Evolutionary conservation across 2,888 invertebrate species (phyloP).

Genomic region (Adela reaumurella): DNA sequence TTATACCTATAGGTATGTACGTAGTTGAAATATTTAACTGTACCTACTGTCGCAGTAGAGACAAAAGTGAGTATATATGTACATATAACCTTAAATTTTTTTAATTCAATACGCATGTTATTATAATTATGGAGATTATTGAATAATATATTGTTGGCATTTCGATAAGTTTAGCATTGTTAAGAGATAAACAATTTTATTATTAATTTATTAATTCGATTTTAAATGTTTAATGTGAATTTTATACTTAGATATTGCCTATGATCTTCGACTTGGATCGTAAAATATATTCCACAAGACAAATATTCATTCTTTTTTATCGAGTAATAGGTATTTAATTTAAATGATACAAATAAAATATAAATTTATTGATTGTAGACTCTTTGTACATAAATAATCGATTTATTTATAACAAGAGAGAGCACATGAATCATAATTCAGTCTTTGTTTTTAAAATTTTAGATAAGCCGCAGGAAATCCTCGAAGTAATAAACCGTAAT

Average conservation of each 20-base stretch:
- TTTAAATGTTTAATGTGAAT: neutral
- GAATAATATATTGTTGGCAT: slow-evolving; percentile 6
- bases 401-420: no score
- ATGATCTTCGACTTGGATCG: neutral
- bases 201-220: slow-evolving; percentile 8
- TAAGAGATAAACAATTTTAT: slow-evolving; percentile 2
- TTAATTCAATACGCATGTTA: neutral
- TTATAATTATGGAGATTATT: slow-evolving; percentile 1
- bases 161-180: slow-evolving; percentile 6
- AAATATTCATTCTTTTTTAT: neutral
- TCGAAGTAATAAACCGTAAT: no score
- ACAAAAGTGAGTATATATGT: no score
- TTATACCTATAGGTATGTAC: neutral
- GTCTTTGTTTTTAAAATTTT: no score
- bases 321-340: no score
- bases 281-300: neutral
- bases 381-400: no score
- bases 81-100: neutral
- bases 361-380: no score
- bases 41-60: no score
- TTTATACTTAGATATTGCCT: neutral
- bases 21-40: neutral
- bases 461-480: no score
- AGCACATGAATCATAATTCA: no score
- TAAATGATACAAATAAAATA: no score